Base-by-base conservation (phyloP, 2,888 invertebrate species). In the Athrips mouffetella region DNA sequence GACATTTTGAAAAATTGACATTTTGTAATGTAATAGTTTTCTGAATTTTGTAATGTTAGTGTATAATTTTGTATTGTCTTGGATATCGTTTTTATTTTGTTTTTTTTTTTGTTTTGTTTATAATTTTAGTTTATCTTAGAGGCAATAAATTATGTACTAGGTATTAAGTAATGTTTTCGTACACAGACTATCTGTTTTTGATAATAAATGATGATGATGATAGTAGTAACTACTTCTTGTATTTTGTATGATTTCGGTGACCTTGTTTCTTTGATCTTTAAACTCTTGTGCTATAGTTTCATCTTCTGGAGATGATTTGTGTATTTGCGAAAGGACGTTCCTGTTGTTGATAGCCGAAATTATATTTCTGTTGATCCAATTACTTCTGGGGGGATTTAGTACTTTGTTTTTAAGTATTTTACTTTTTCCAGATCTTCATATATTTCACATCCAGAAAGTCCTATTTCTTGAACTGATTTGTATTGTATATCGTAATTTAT, bases 401-500 rank as follows among this genome's bases (percentile, higher is more conserved):
- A 31, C 13, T 13, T 31, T 31, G 3, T 6, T 31, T 15, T 31
- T 31, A 4, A 11, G 7, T 37, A 18, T 15, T 13, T 20, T 13
- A 10, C 10, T 37, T 18, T 18, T 37, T 10, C 13, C 20, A 18
- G 18, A 3, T 18, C 10, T 37, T 37, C 13, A 10, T 37, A 37
- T 2, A 18, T 3, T 2, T 20, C 7, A 39, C 7, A 39, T 39
- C 2, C 20, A 6, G 15, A 18, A 39, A 18, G 3, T 39, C 2
- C n/a, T 13, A 11, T 21, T 29, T 15, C 33, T 13, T 33, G 15
- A 2, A 42, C 3, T 20, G 7, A 41, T 40, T 50, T 44, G 21
- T 44, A 48, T 7, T 52, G 35, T 20, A 45, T 39, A 2, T 37
- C 23, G 11, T 57, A 59, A 15, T 59, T 47, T 0, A 59, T 37